Evolutionary conservation across 2,797 vertebrate genomes (phyloP).

Genomic region (Melopsittacus undulatus): DNA sequence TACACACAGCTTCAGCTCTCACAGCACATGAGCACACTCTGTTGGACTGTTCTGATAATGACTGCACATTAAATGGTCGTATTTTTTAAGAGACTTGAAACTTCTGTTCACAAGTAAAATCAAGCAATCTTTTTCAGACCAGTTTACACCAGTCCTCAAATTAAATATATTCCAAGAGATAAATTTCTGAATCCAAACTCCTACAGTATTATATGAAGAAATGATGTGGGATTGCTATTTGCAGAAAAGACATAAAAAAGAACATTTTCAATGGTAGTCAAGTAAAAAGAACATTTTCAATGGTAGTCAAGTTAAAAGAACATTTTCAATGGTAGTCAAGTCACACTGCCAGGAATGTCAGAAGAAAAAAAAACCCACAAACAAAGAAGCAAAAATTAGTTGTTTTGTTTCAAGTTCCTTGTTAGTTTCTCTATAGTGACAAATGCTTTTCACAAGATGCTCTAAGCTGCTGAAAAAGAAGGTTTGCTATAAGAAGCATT

Average conservation of each 20-base stretch:
- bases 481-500: neutral
- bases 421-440: neutral
- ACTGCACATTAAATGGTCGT: neutral
- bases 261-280: neutral
- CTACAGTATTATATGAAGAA: neutral
- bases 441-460: neutral
- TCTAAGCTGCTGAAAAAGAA: neutral
- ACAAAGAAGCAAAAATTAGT: neutral
- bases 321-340: neutral
- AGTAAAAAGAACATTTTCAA: too few relatives aligned
- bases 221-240: neutral
- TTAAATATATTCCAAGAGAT: neutral
- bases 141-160: neutral
- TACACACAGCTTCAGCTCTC: neutral
- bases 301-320: neutral
- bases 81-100: neutral
- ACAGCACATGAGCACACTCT: constrained; percentile 52
- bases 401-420: neutral
- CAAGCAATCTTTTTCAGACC: neutral
- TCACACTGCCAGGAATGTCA: neutral
- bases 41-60: constrained; percentile 14
- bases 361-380: neutral
- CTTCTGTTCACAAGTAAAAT: neutral
- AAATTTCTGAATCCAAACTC: neutral
- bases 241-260: neutral